Base-by-base conservation (phyloP, 1,140 invertebrate genomes). In the Hylaeus volcanicus region DNA sequence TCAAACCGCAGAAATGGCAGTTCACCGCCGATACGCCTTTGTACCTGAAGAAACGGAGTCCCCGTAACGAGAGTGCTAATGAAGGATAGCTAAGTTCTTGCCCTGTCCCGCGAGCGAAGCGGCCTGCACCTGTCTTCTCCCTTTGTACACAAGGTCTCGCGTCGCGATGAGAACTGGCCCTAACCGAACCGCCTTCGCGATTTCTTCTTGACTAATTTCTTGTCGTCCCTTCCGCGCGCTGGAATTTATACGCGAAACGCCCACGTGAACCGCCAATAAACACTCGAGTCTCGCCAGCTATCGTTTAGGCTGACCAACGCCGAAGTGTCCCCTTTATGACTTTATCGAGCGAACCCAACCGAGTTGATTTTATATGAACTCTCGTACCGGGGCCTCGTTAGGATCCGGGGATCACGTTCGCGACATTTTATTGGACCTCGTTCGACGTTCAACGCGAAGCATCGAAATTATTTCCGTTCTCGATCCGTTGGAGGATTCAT, bases 61-160 rank as follows among this genome's bases (percentile, higher is more conserved):
- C 61, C 45, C 43, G 79, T 79, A 89, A 88, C 82, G 76, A 89
- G 89, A 90, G 90, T 90, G 90, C 90, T 91, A 91, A 91, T 90
- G 90, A 91, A 91, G 88, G 88, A 87, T 88, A 84, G 85, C 79
- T 83, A 75, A 79, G 72, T 88, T 90, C 86, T 89, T 88, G 83
- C 15, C 41, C 37, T 1, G 45, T 75, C 78, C 76, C 41, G 26
- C 26, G 15, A 48, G 53, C 53, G 39, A 39, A 55, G 61, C 63
- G 45, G 48, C 45, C 73, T 80, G 86, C 88, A 89, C 87, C 83
- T 89, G 85, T 87, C 81, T 64, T 60, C 79, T 68, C 74, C 61
- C 56, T 86, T 66, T 60, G 73, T 70, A 79, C 63, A 43, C 71
- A 41, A 56, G 71, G 72, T 74, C 15, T 84, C 84, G 74, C 72